A percentile compares a stretch with the other conserved stretches of the same genome.
Evolutionary conservation across 2,113 vertebrate genomes (phyloP).

Genomic region (Rhinogobius similis): DNA sequence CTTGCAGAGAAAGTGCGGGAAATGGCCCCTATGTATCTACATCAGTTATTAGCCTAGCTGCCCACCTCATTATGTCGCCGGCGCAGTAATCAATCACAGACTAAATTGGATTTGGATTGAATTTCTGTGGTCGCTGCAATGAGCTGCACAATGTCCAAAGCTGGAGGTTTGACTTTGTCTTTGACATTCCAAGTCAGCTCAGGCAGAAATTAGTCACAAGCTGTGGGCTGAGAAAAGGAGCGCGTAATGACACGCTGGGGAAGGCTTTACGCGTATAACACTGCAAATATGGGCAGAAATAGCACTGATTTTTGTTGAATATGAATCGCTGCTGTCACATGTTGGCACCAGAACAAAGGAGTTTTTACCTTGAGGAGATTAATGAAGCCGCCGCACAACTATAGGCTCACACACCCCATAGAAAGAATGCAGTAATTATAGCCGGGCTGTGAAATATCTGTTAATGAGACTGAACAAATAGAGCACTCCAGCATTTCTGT

Average conservation of each 20-base stretch:
- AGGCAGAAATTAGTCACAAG: slow-evolving; percentile 49
- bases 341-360: not conserved
- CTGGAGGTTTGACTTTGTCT: slow-evolving; percentile 56
- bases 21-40: slow-evolving; percentile 63
- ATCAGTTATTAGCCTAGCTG: slow-evolving; percentile 64
- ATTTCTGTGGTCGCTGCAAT: slow-evolving; percentile 41
- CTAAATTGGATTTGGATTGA: slow-evolving; percentile 69
- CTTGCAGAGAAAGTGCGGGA: slow-evolving; percentile 49
- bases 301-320: not conserved
- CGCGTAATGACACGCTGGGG: slow-evolving; percentile 32
- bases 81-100: slow-evolving; percentile 68
- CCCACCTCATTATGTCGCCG: slow-evolving; percentile 62
- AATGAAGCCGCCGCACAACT: slow-evolving; percentile 14
- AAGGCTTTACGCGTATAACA: slow-evolving; percentile 7
- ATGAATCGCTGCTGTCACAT: slow-evolving; percentile 2
- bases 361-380: slow-evolving; percentile 6
- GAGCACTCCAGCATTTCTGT: slow-evolving; percentile 14
- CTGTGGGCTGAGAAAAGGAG: slow-evolving; percentile 29
- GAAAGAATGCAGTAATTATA: slow-evolving; percentile 31
- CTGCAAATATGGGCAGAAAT: slow-evolving; percentile 18
- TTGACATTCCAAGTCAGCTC: slow-evolving; percentile 57
- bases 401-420: slow-evolving; percentile 13
- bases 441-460: slow-evolving; percentile 17
- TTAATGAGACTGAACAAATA: slow-evolving; percentile 33
- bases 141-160: slow-evolving; percentile 39